phyloP scores from a whole-genome alignment of 2,113 vertebrate species.

The Pampusana beccarii region DNA sequence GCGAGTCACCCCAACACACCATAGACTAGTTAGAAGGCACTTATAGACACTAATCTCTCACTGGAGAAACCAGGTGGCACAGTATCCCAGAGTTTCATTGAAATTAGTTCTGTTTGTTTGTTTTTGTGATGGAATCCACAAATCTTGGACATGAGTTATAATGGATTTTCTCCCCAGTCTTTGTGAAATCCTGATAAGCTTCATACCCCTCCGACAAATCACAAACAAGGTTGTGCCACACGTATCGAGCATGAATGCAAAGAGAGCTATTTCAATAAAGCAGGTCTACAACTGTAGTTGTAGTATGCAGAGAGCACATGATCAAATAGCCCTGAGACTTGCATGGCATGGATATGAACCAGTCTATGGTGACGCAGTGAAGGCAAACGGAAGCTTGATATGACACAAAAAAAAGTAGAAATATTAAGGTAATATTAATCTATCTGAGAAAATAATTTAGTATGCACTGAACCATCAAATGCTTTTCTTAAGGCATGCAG shows the following conservation, averaged over 20 bases:
- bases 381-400: neutral
- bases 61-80: neutral
- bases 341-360: neutral
- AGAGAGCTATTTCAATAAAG: neutral
- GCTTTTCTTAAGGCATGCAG: neutral
- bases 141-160: neutral
- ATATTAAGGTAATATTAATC: neutral
- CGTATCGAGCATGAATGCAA: neutral
- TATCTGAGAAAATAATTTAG: neutral
- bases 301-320: neutral
- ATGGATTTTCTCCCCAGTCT: neutral
- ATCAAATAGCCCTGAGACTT: neutral
- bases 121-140: neutral
- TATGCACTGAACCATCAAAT: neutral
- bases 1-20: neutral
- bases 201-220: neutral
- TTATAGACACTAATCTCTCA: neutral
- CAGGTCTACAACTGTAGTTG: neutral
- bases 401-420: neutral
- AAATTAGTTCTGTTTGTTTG: fast-evolving
- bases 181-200: neutral
- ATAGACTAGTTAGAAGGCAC: neutral
- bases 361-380: neutral
- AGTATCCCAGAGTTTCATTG: neutral
- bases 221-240: neutral